Evolutionary conservation across 2,797 vertebrate species (phyloP), one percentile per base, ranked within the genome.

Genomic region (Hydrocynus forskahlii): DNA sequence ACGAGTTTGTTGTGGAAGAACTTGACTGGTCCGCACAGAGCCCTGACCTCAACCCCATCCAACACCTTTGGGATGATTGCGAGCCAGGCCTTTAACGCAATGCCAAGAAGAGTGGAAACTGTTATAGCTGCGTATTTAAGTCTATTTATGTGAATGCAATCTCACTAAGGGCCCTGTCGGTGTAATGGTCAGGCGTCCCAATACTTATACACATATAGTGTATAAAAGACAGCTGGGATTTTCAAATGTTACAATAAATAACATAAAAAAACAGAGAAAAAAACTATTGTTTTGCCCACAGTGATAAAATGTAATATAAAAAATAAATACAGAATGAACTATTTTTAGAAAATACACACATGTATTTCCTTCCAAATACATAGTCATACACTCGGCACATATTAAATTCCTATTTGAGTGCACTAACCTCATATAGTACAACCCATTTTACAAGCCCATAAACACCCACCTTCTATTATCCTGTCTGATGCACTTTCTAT

Each of bases 401-500:
- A 45, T 63, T 48, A 14, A 23, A 66, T 55, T 75, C 0, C 40
- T 0, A 23, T 80, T 55, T 80, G 23, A 60, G 45, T 45, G 38
- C 45, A 63, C 57, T 54, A 71, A 38, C 29, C 50, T 19, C 0
- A 45, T 80, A 63, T 16, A 43, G 63, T 55, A 7, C 60, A 68
- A 17, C 52, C 14, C 45, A 7, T 66, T 81, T 63, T 35, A 19
- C 12, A 43, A 62, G 23, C 59, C 77, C 45, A 23, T 79, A 71
- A 72, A 71, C 70, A 76, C 48, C 14, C 70, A 71, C 38, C 81
- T 63, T 29, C 50, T 69, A 59, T 43, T 43, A 40, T 81, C 66
- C 55, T 63, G 67, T 70, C n/a, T 54, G 16, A 54, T 81, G 73
- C 29, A 12, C 29, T 70, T 70, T 71, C 80, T 81, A 76, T 81